Base-by-base conservation (phyloP, 1,140 invertebrate species). In the Scaptomyza graminum region DNA sequence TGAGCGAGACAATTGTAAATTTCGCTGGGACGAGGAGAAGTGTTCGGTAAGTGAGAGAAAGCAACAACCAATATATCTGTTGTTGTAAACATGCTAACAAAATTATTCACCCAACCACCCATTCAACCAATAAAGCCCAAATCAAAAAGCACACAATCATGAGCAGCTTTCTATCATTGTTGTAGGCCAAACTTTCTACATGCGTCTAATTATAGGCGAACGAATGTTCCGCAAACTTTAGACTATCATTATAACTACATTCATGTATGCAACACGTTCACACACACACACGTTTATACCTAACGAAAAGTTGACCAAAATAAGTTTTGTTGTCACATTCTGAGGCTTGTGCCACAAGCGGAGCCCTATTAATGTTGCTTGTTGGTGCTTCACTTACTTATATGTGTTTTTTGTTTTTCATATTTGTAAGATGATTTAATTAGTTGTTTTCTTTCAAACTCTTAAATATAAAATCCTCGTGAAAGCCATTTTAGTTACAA, bases 21-120 rank as follows among this genome's bases (percentile, higher is more conserved):
- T 96, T 82, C 94, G 95, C 49, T 96, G 95, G 92, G 97, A 98
- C 89, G 97, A 98, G 91, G 94, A 95, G 67, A 92, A 93, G 55
- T 96, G 95, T 87, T 85, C 92, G 77, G 95, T 96, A 92, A 95
- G 94, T 94, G 59, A 50, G 34, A 47, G 43, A 60, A 28, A 37
- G 39, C 52, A 46, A 60, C 18, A 13, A 12, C 9, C 37, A 4
- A 12, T 39, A 9, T 39, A 39, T 2, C 37, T 31, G 28, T 31
- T 31, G 0, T 22, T 22, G 18, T 12, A 41, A 8, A 41, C 37
- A 41, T 2, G n/a, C 37, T n/a, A 4, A 34, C 52, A 43, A 13
- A 8, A 9, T n/a, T 22, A 37, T 7, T 6, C 34, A 39, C 34
- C 16, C 12, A 47, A 16, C 31, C 37, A 18, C 18, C 6, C 31